A percentile compares a stretch with the other conserved stretches of the same genome.
phyloP scores from a whole-genome alignment of 2,888 invertebrate genomes.

The Panopea generosa region DNA sequence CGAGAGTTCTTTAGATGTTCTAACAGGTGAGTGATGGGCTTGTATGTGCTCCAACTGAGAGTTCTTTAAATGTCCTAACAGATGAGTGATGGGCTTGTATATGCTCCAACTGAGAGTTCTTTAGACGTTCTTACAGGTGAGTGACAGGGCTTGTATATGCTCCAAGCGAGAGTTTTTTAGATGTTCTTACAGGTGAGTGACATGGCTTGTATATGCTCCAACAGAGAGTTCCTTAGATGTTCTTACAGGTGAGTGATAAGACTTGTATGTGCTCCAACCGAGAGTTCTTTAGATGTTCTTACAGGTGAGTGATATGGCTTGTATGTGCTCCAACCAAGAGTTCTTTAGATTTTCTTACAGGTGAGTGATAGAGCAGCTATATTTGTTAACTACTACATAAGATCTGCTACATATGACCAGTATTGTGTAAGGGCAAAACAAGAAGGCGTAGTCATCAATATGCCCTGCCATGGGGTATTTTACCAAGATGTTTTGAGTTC shows the following conservation, averaged over 20 bases:
- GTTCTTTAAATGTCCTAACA: slow-evolving; percentile 78
- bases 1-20: not conserved
- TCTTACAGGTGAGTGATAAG: too few species aligned
- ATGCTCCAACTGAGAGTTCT: too few species aligned
- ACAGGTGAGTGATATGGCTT: slow-evolving; percentile 72
- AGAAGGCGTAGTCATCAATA: too few species aligned
- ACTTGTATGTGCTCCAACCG: slow-evolving; percentile 81
- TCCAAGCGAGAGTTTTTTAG: slow-evolving; percentile 78
- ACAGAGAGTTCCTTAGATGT: not conserved
- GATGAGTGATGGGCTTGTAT: slow-evolving; percentile 71
- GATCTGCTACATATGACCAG: too few species aligned
- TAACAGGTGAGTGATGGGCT: too few species aligned
- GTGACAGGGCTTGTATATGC: slow-evolving; percentile 82
- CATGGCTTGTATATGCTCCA: too few species aligned
- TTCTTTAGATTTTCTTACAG: not conserved
- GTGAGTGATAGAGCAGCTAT: too few species aligned
- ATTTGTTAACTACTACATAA: slow-evolving; percentile 81
- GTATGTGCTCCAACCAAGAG: too few species aligned
- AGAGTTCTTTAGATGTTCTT: slow-evolving; percentile 79
- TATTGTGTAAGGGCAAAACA: too few species aligned
- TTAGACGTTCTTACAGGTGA: too few species aligned
- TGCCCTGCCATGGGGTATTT: too few species aligned
- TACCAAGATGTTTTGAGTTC: too few species aligned
- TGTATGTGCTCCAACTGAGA: slow-evolving; percentile 80
- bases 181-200: slow-evolving; percentile 79